Base-by-base conservation (phyloP, 2,113 vertebrate genomes). In the Meriones unguiculatus region DNA sequence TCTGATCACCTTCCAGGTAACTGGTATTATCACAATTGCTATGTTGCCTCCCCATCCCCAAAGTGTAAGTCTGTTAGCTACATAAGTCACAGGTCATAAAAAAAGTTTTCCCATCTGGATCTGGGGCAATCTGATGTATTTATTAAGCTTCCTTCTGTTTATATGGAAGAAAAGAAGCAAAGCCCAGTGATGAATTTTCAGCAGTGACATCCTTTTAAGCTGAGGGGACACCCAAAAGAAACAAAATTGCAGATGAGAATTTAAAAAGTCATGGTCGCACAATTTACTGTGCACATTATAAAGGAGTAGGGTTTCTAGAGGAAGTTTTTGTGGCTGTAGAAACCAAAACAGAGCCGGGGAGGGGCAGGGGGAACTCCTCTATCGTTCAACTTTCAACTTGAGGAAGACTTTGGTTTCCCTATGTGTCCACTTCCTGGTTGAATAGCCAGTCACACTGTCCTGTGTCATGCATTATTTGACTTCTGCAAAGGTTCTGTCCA, bases 401-500 rank as follows among this genome's bases (percentile, higher is more conserved):
- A 77, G 15, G 41, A 50, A 70, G 82, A 77, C 32, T 52, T 28
- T 14, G 25, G 4, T 86, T 77, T 85, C 62, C 9, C 46, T 13
- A 59, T 4, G 38, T 59, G 0, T 67, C 88, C 62, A 91, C 38
- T 84, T 89, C 89, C 72, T 87, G 86, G 50, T 12, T 20, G 95
- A 73, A 50, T 2, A 59, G n/a, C 28, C 78, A 46, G 35, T 4
- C 14, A 17, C 65, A 1, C 5, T 0, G 0, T 20, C 81, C 85
- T 46, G 46, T 24, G 14, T 5, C 7, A 2, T 5, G 22, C 41
- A 86, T 62, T 46, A 75, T 91, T 90, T 86, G 89, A 9, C 13
- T 38, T n/a, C 24, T 62, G 2, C 62, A 82, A 20, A 1, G 18
- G n/a, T 9, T 87, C 88, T 92, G 65, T 14, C 52, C 85, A 76